These are phyloP conservation scores for Cephalopterus ornatus DNA, from an alignment of 2,113 vertebrate genomes.

Conservation along the genomic window DNA sequence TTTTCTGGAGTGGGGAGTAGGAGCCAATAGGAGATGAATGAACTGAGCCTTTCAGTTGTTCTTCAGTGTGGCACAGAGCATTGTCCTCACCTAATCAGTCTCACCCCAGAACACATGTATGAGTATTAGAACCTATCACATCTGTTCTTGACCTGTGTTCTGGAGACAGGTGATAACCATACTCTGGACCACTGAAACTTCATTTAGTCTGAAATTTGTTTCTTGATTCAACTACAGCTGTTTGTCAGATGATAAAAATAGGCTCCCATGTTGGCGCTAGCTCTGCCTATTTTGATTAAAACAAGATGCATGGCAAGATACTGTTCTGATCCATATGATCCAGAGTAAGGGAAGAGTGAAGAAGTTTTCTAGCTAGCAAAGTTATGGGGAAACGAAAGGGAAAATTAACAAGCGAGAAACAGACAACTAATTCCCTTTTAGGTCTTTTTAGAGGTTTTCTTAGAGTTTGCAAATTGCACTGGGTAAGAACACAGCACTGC, in stretches of 20 bases:
- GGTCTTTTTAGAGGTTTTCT: not conserved
- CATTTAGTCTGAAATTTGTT: not conserved
- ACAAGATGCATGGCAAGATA: not conserved
- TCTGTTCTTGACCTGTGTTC: not conserved
- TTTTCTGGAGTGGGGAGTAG: not conserved
- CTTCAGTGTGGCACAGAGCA: not conserved
- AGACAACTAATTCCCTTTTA: not conserved
- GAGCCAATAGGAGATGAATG: not conserved
- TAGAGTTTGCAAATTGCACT: not conserved
- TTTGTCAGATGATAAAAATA: constrained; percentile 53
- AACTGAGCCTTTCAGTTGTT: not conserved
- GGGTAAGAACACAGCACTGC: not conserved
- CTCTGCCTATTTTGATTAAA: not conserved
- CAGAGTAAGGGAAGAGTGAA: not conserved
- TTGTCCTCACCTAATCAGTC: not conserved
- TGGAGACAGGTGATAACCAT: not conserved
- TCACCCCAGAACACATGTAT: not conserved
- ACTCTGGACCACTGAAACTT: constrained; percentile 16
- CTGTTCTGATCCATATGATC: not conserved
- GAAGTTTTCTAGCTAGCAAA: not conserved
- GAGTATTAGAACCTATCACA: not conserved
- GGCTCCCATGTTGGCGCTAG: not conserved
- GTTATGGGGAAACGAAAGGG: not conserved
- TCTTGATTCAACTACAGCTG: constrained; percentile 31
- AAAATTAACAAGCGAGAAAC: not conserved